These are phyloP conservation scores for Melolontha melolontha DNA, from an alignment of 2,888 invertebrate species.

Conservation along the genomic window DNA sequence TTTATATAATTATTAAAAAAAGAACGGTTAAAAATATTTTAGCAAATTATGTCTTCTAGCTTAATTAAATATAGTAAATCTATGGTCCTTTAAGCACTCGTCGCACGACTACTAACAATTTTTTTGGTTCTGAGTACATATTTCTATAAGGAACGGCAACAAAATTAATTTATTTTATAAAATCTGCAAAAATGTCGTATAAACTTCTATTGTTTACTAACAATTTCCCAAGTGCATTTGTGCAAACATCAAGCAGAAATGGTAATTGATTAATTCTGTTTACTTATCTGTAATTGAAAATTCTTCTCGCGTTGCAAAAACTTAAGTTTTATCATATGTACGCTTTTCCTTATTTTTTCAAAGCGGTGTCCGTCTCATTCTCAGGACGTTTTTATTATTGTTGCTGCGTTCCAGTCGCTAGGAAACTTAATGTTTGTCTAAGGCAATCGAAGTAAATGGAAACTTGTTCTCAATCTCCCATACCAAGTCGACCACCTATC, in stretches of 20 bases:
- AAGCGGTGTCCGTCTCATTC: slow-evolving; percentile 2
- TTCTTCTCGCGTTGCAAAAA: slow-evolving; percentile 12
- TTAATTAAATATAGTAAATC: no score
- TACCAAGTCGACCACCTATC: no score
- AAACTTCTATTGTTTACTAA: slow-evolving; percentile 20
- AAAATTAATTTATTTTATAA: no score
- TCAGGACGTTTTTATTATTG: slow-evolving; percentile 20
- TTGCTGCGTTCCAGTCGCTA: background rate
- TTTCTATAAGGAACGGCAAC: no score
- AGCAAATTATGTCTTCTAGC: no score
- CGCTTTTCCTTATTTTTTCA: background rate
- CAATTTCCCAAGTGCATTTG: slow-evolving; percentile 28
- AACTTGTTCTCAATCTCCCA: slow-evolving; percentile 21
- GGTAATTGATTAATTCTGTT: slow-evolving; percentile 44
- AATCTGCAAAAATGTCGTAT: background rate
- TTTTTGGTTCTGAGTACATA: no score
- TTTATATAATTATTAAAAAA: no score
- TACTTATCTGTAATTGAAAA: slow-evolving; percentile 41
- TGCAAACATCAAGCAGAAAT: slow-evolving; percentile 29
- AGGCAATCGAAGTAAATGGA: slow-evolving; percentile 34
- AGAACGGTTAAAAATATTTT: no score
- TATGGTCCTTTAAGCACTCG: no score
- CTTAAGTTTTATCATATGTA: background rate
- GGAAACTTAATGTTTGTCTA: slow-evolving; percentile 30
- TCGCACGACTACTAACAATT: no score